Percentiles rank a stretch among this genome's conserved stretches.
Conservation (phyloP, 2,797 vertebrate species). For the Manis pentadactyla region DNA sequence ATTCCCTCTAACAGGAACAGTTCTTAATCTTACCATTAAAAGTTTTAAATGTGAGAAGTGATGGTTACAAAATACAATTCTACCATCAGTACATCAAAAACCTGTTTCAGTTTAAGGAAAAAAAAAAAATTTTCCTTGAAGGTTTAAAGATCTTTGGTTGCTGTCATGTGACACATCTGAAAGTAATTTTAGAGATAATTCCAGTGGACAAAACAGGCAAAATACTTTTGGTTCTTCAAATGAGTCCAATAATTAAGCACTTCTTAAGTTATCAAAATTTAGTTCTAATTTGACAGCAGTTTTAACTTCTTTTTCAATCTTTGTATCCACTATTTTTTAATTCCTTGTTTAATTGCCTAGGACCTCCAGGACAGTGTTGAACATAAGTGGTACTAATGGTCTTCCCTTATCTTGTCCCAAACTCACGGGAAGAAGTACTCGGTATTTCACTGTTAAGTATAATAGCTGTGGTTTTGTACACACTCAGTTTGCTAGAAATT, state of each 20-base stretch:
- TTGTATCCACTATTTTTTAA: not conserved
- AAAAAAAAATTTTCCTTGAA: not conserved
- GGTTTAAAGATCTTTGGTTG: not conserved
- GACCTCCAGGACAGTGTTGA: not conserved
- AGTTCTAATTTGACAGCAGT: slow-evolving; percentile 5
- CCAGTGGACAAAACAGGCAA: not conserved
- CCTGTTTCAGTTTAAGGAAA: not conserved
- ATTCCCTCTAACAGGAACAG: not conserved
- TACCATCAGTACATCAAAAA: not conserved
- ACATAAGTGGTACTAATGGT: not conserved
- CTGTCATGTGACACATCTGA: not conserved
- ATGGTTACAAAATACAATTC: not conserved
- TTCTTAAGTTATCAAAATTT: not conserved
- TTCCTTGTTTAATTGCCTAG: not conserved
- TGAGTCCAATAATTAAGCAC: not conserved
- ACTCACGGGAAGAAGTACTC: not conserved
- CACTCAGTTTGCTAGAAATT: not conserved
- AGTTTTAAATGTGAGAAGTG: not conserved
- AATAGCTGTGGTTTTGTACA: not conserved
- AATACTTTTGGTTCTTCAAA: not conserved
- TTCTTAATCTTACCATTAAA: slow-evolving; percentile 11
- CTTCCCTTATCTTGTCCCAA: not conserved
- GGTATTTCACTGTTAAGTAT: not conserved
- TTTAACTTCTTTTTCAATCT: not conserved
- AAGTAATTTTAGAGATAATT: not conserved